Evolutionary conservation across 2,113 vertebrate genomes (phyloP).

Genomic region (Bettongia penicillata): DNA sequence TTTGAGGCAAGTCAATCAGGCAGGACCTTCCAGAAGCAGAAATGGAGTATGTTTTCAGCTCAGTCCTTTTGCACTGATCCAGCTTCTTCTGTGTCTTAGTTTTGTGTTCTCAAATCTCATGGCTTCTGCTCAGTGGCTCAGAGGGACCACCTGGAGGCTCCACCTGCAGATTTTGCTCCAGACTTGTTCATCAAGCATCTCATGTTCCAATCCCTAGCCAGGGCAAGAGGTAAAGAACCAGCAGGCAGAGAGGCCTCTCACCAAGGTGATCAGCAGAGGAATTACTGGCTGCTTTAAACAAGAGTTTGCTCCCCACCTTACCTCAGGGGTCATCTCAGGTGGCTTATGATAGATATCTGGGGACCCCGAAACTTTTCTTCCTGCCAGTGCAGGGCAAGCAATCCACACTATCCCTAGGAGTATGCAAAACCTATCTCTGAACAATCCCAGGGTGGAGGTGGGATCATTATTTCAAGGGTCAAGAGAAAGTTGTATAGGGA

Average conservation of each 20-base stretch:
- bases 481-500: neutral
- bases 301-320: neutral
- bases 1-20: neutral
- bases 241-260: neutral
- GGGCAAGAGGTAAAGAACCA: neutral
- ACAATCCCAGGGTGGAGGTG: neutral
- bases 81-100: neutral
- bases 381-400: neutral
- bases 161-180: neutral
- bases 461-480: neutral
- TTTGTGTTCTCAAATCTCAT: neutral
- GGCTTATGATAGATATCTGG: neutral
- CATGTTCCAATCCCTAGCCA: neutral
- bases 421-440: neutral
- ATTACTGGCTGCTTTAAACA: neutral
- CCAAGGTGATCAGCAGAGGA: neutral
- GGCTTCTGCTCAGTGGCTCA: neutral
- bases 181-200: neutral
- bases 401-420: neutral
- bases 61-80: neutral
- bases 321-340: neutral
- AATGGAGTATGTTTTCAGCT: neutral
- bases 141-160: neutral
- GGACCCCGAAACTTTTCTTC: neutral
- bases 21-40: neutral